Evolutionary conservation across 2,888 invertebrate genomes (phyloP).

Genomic region (Erannis defoliaria): DNA sequence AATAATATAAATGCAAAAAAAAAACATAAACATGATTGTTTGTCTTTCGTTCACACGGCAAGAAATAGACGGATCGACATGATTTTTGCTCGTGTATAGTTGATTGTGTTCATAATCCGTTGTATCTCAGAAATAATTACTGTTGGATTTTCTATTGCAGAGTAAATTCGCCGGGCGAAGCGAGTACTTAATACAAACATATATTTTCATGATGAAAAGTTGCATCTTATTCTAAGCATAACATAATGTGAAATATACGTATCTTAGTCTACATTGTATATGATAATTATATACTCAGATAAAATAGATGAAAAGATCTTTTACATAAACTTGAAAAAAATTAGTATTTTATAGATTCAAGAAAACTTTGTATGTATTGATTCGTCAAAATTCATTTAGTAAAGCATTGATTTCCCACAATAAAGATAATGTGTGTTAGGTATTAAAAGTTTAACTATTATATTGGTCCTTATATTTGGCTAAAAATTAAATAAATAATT

Average conservation of each 20-base stretch:
- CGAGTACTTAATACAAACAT: constrained; percentile 41
- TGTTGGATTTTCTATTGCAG: too few species aligned
- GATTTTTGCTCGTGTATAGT: too few species aligned
- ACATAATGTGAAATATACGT: constrained; percentile 8
- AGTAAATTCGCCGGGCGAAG: not conserved
- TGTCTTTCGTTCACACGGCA: too few species aligned
- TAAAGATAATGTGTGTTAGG: constrained; percentile 16
- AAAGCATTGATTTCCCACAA: constrained; percentile 4
- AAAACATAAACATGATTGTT: too few species aligned
- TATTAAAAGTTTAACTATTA: constrained; percentile 33
- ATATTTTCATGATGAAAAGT: constrained; percentile 23
- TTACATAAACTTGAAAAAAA: constrained; percentile 28
- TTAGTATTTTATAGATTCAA: constrained; percentile 15
- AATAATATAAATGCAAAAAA: too few species aligned
- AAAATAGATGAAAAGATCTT: constrained; percentile 44
- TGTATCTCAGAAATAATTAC: too few species aligned
- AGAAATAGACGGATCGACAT: too few species aligned
- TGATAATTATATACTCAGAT: constrained; percentile 31
- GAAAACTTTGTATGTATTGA: constrained; percentile 28
- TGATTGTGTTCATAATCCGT: too few species aligned
- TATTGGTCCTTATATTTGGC: constrained; percentile 47
- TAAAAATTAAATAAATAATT: too few species aligned
- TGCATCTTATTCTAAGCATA: constrained; percentile 43
- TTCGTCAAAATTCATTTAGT: not conserved
- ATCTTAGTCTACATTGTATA: constrained; percentile 37